Conservation (phyloP, 1,140 invertebrate species). For the Chironomus tepperi region DNA sequence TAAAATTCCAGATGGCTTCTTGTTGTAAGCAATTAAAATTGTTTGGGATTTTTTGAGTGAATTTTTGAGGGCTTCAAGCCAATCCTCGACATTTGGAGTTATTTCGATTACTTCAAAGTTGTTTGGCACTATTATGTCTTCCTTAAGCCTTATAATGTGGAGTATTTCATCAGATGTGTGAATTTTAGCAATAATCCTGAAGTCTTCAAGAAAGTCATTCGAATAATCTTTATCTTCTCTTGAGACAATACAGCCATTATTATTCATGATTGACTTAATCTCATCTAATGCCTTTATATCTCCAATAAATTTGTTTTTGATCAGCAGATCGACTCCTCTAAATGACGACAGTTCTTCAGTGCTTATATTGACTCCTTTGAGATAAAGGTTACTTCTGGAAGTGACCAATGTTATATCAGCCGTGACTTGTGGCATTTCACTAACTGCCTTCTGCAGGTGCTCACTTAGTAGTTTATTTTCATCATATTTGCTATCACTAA, state of each 20-base stretch:
- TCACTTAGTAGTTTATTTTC: conserved; percentile 39
- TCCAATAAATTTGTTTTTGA: conserved; percentile 40
- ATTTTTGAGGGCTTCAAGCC: not conserved
- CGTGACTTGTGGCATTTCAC: conserved; percentile 49
- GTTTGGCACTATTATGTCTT: not conserved
- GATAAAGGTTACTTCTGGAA: conserved; percentile 40
- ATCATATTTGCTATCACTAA: conserved; percentile 39
- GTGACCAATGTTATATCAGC: conserved; percentile 41
- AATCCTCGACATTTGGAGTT: not conserved
- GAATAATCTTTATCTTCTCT: not conserved
- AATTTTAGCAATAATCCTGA: not conserved
- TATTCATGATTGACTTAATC: not conserved
- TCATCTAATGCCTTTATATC: conserved; percentile 32
- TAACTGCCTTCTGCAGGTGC: conserved; percentile 46
- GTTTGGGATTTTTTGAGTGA: not conserved
- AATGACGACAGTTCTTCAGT: conserved; percentile 50
- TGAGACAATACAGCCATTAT: not conserved
- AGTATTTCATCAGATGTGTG: not conserved
- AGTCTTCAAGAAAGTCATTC: not conserved
- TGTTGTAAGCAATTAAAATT: not conserved
- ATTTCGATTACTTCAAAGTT: not conserved
- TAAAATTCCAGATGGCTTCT: not conserved
- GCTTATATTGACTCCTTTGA: conserved; percentile 49
- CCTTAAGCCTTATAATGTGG: not conserved
- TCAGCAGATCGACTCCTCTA: conserved; percentile 46